Evolutionary conservation across 1,140 invertebrate genomes (phyloP).

Genomic region (Maniola jurtina): DNA sequence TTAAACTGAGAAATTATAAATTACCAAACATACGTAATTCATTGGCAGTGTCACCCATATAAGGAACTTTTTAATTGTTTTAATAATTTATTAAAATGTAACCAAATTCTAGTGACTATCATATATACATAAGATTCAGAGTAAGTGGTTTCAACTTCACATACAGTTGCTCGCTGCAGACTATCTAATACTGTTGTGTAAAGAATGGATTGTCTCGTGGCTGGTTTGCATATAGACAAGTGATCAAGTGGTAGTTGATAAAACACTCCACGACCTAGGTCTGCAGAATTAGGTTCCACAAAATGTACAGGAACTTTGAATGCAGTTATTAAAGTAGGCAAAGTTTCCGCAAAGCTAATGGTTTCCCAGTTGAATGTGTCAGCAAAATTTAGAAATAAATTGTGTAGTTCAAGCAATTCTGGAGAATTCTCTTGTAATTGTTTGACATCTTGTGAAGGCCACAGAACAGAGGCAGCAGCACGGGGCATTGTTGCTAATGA

Average conservation of each 20-base stretch:
- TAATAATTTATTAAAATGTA: background rate
- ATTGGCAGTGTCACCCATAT: background rate
- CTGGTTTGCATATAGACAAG: slow-evolving; percentile 89
- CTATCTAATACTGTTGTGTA: slow-evolving; percentile 69
- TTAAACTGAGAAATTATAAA: background rate
- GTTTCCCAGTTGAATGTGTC: slow-evolving; percentile 80
- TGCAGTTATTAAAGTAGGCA: slow-evolving; percentile 83
- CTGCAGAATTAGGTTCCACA: slow-evolving; percentile 85
- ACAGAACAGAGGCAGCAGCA: slow-evolving; percentile 84
- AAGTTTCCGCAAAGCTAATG: slow-evolving; percentile 87
- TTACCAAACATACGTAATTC: background rate
- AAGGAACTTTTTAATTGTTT: background rate
- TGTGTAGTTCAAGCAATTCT: slow-evolving; percentile 82
- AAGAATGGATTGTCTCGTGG: slow-evolving; percentile 79
- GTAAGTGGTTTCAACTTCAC: slow-evolving; percentile 44
- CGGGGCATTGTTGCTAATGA: slow-evolving; percentile 78
- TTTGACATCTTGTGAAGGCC: slow-evolving; percentile 89
- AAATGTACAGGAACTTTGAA: slow-evolving; percentile 82
- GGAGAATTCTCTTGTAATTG: slow-evolving; percentile 87
- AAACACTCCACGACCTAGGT: slow-evolving; percentile 87
- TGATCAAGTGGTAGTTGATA: slow-evolving; percentile 87
- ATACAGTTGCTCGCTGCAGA: slow-evolving; percentile 44
- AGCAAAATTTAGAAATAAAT: slow-evolving; percentile 82
- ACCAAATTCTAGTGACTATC: background rate
- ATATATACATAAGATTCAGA: slow-evolving; percentile 37